These are phyloP conservation scores for Psittacula echo DNA, from an alignment of 2,797 vertebrate genomes.

Conservation along the genomic window DNA sequence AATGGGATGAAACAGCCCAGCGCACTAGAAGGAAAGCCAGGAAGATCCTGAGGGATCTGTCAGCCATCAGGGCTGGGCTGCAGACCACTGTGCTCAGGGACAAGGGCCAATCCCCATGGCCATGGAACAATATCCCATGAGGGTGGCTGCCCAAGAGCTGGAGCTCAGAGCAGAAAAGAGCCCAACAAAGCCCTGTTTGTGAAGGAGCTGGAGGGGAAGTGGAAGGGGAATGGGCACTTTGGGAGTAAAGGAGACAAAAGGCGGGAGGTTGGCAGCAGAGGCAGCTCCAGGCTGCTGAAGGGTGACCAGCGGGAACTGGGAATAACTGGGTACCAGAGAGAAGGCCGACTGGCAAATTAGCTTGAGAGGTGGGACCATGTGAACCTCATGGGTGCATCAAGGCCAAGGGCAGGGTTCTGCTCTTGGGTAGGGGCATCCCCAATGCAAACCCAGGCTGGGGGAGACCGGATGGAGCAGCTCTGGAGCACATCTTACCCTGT, in stretches of 20 bases:
- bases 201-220: background rate
- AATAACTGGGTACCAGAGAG: background rate
- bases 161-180: background rate
- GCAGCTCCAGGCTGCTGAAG: background rate
- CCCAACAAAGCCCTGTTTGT: background rate
- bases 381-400: background rate
- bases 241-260: slow-evolving; percentile 22
- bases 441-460: background rate
- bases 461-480: too few species aligned
- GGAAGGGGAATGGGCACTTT: slow-evolving; percentile 14
- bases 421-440: background rate
- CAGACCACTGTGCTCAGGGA: rapidly evolving
- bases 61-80: rapidly evolving
- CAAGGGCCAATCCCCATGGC: rapidly evolving
- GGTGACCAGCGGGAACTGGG: background rate
- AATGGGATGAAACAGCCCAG: rapidly evolving
- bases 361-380: background rate
- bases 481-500: background rate
- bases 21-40: rapidly evolving
- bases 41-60: background rate
- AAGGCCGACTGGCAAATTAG: background rate
- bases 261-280: background rate
- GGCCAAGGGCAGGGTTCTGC: background rate
- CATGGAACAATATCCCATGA: background rate
- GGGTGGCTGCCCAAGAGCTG: background rate